Percentiles rank a stretch among this genome's conserved stretches.
Conservation (phyloP, 2,797 vertebrate genomes). For the Scyliorhinus canicula region DNA sequence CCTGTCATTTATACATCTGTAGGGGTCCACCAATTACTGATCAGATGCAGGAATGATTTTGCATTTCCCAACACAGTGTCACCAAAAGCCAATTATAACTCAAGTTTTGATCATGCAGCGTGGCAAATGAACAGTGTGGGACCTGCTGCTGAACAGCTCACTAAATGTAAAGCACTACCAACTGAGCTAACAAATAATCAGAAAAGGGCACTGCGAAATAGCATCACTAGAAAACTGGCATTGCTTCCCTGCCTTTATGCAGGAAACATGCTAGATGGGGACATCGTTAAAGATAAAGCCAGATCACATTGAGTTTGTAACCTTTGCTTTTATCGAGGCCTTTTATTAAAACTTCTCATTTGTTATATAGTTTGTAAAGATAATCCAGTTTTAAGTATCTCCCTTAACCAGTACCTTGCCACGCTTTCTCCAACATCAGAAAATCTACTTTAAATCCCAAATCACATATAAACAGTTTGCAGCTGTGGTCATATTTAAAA, state of each 20-base stretch:
- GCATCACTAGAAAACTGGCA: background rate
- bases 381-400: background rate
- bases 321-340: background rate
- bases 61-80: background rate
- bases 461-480: background rate
- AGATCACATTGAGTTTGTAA: background rate
- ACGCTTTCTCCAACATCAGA: background rate
- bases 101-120: background rate
- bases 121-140: background rate
- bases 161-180: background rate
- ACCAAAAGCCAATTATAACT: background rate
- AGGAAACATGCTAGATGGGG: background rate
- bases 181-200: background rate
- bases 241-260: background rate
- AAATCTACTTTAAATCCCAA: background rate
- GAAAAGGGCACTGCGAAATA: background rate
- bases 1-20: background rate
- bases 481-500: background rate
- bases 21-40: background rate
- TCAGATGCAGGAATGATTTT: background rate
- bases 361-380: background rate
- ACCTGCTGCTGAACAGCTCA: background rate
- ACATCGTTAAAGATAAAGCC: background rate
- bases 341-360: background rate
- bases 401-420: background rate